Evolutionary conservation across 2,888 invertebrate genomes (phyloP), one percentile per base, ranked within the genome.

Genomic region (Tiliacea aurago): DNA sequence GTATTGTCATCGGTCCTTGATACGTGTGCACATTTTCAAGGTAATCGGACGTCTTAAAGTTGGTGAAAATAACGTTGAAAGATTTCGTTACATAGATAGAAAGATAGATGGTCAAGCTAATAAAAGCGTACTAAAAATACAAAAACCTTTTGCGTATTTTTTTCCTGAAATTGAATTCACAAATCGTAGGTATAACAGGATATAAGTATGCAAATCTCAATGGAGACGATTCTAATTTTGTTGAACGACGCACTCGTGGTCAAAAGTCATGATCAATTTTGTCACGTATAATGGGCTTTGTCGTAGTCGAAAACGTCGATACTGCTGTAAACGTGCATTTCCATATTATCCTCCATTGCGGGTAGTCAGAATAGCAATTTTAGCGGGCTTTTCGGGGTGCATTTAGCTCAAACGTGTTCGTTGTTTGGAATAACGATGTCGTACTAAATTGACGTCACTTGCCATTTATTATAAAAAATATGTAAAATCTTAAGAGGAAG

Each of bases 241-340:
- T 80, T 53, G 64, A 62, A 83, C 83, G 56, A 20, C 68, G 61
- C 49, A 41, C 37, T 62, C 63, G 49, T 70, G 56, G 68, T 78
- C 83, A 78, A 69, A 83, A 78, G 79, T 80, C 80, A 83, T 78
- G 83, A 78, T 78, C 79, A 80, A 83, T 78, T 80, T 78, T 72
- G 83, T 83, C 79, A 80, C 79, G 80, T 65, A 63, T 83, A 80
- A 80, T 78, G 62, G 83, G 68, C 79, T 69, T 66, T 80, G 69
- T 73, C 72, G 83, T 62, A 69, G 68, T 78, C 83, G 73, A 69
- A 80, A 80, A 72, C 63, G 79, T 78, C 73, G 83, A 80, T 80
- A 69, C 49, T 63, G 73, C 73, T 83, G 79, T 78, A 70, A 83
- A 66, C 69, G 79, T 78, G 58, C 78, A 83, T 80, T 80, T 73